phyloP scores from a whole-genome alignment of 1,140 invertebrate species.

The Agrilus planipennis region DNA sequence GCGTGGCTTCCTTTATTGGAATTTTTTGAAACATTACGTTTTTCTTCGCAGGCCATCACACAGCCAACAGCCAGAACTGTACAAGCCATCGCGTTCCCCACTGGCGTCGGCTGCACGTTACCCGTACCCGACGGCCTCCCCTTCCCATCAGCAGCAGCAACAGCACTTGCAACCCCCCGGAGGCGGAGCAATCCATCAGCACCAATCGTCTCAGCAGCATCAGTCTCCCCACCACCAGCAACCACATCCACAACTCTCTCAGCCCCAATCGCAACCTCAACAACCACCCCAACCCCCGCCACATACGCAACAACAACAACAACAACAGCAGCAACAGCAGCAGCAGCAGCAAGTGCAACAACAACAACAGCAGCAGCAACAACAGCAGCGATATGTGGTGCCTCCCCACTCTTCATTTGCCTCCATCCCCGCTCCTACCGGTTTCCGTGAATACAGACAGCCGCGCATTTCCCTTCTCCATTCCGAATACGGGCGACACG shows the following conservation, averaged over 20 bases:
- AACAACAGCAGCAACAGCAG: slow-evolving; percentile 10
- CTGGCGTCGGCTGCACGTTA: slow-evolving; percentile 16
- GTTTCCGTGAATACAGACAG: slow-evolving; percentile 26
- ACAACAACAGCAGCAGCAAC: slow-evolving; percentile 9
- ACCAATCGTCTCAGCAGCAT: slow-evolving; percentile 11
- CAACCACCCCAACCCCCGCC: background rate
- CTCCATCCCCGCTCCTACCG: slow-evolving; percentile 11
- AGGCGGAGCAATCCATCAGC: background rate
- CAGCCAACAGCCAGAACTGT: slow-evolving; percentile 24
- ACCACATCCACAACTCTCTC: no score
- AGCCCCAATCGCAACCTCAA: no score
- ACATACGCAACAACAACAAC: no score
- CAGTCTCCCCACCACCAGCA: background rate
- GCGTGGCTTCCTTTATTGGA: no score
- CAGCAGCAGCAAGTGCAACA: slow-evolving; percentile 2
- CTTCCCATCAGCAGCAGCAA: slow-evolving; percentile 13
- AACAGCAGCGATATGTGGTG: slow-evolving; percentile 8
- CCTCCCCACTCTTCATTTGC: slow-evolving; percentile 4
- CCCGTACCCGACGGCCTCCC: slow-evolving; percentile 22
- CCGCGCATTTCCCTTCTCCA: slow-evolving; percentile 27
- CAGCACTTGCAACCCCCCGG: background rate
- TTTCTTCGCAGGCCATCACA: slow-evolving; percentile 28
- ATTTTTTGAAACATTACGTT: no score
- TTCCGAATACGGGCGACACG: slow-evolving; percentile 25
- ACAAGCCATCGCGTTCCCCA: slow-evolving; percentile 31